Base-by-base conservation (phyloP, 2,113 vertebrate species). In the Cyprinodon tularosa region DNA sequence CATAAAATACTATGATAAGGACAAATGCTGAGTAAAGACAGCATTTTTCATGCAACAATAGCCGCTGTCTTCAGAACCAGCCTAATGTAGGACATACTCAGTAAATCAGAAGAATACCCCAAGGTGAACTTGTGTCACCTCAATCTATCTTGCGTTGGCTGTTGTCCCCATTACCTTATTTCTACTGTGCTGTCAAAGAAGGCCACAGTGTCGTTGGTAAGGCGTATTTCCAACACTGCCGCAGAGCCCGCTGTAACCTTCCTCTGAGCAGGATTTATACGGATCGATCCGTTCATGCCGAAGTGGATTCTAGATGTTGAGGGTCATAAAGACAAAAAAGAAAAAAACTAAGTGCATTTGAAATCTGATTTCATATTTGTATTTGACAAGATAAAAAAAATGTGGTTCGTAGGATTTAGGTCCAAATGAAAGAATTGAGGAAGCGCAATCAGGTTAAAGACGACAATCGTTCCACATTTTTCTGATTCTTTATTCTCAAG, bases 221-320 rank as follows among this genome's bases (percentile, higher is more conserved):
- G 94, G 67, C 95, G 94, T 59, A 98, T 84, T 90, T 97, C 93
- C 86, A 99, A 80, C 80, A 72, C 62, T 0, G 96, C 90, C 40
- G 65, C 29, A 10, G 68, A 67, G 80, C 86, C 87, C 38, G 75
- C 92, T 86, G 78, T 87, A 39, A 86, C 92, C 83, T 90, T 94
- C 63, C 22, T 88, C 73, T 90, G 84, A 40, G 73, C 69, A 45
- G 94, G 91, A 90, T 98, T 98, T 90, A 99, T 95, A 62, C 70
- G 20, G 91, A 98, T 81, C n/a, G 94, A 97, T 68, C 97, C 97
- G 0, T 96, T 96, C 96, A 98, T 98, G 53, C 98, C 97, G 4
- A 99, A 99, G 92, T 99, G 97, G 89, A 99, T 90, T 92, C 98
- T 99, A 0, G 17, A 72, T 72, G 61, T 82, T 37, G 53, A 48